Evolutionary conservation across 64 coral and sea anemone genomes (phyloP), one percentile per base, ranked within the genome.

Genomic region (Stylophora pistillata): DNA sequence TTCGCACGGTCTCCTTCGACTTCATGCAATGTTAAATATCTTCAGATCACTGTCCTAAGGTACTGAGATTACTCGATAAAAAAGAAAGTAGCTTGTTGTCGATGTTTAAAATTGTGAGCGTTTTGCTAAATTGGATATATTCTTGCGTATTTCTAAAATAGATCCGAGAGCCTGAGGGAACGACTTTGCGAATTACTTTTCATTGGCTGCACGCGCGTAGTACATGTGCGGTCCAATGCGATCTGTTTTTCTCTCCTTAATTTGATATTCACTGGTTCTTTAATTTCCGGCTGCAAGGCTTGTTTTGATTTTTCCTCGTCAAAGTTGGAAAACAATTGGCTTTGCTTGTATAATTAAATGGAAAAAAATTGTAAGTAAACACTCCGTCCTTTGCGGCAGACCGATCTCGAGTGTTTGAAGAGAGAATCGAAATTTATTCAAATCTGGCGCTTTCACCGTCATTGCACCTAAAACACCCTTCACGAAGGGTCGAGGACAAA

Each of bases 341-440:
- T 82, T 61, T 82, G 59, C 79, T 82, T 65, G 80, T 84, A 69
- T 84, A 84, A 84, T 84, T 69, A 27, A 60, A 70, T 37, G 80
- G 61, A 84, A 69, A 53, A n/a, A 69, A 69, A 84, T 53, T 84
- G 34, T 20, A 37, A 53, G 60, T 63, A 84, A 69, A 70, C 80
- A 52, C 80, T 53, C 60, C 54, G 66, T n/a, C 56, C 23, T 69
- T 47, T 76, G 73, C 37, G 73, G 61, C 41, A n/a, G 12, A 4
- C 52, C 20, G 34, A 69, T 37, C 5, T 23, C 5, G 58, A 41
- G 29, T 41, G 64, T 12, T n/a, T 26, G 64, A n/a, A 21, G 61
- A n/a, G 64, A 68, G 64, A 68, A 11, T 68, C 20, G 21, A 21
- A 68, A 68, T 68, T 68, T 68, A 68, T 68, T 68, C 21, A 68